A percentile compares a stretch with the other conserved stretches of the same genome.
These are phyloP conservation scores for Caenorhabditis macrosperma DNA, from an alignment of 2,888 invertebrate species.

Conservation along the genomic window DNA sequence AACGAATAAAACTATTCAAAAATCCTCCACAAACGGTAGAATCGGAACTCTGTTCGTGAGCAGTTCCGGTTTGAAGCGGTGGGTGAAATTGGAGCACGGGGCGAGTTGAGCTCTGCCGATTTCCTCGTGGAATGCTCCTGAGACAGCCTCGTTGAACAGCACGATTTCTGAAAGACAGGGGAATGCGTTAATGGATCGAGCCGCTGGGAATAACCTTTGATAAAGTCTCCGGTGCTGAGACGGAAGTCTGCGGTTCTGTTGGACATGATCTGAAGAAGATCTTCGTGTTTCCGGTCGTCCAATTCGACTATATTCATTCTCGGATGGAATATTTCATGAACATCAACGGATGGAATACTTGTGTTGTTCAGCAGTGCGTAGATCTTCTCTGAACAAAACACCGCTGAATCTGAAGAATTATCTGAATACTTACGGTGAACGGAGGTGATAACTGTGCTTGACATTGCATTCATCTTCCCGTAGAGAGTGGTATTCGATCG, in stretches of 20 bases:
- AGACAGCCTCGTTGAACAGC: constrained; percentile 15
- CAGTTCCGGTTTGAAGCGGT: constrained; percentile 14
- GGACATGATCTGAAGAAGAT: constrained; percentile 44
- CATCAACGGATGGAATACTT: constrained; percentile 27
- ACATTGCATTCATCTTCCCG: constrained; percentile 54
- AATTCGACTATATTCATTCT: constrained; percentile 52
- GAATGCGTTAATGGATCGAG: not conserved
- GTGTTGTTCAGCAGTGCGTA: constrained; percentile 21
- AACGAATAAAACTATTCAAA: constrained; percentile 1
- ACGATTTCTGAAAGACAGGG: constrained; percentile 33
- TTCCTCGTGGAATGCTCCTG: constrained; percentile 30
- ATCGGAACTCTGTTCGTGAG: constrained; percentile 32
- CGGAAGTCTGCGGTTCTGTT: constrained; percentile 47
- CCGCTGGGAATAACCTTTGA: constrained; percentile 19
- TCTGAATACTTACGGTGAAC: constrained; percentile 42
- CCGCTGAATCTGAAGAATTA: not conserved
- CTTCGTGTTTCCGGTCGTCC: constrained; percentile 46
- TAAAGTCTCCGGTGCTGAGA: constrained; percentile 53
- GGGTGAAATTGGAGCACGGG: constrained; percentile 44
- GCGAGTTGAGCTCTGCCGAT: constrained; percentile 36
- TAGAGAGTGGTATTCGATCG: constrained; percentile 43
- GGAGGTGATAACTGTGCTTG: constrained; percentile 44
- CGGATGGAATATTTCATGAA: constrained; percentile 44
- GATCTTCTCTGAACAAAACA: constrained; percentile 37
- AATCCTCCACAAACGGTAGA: constrained; percentile 12